phyloP scores from a whole-genome alignment of 2,113 vertebrate genomes.

The Spheniscus mendiculus region DNA sequence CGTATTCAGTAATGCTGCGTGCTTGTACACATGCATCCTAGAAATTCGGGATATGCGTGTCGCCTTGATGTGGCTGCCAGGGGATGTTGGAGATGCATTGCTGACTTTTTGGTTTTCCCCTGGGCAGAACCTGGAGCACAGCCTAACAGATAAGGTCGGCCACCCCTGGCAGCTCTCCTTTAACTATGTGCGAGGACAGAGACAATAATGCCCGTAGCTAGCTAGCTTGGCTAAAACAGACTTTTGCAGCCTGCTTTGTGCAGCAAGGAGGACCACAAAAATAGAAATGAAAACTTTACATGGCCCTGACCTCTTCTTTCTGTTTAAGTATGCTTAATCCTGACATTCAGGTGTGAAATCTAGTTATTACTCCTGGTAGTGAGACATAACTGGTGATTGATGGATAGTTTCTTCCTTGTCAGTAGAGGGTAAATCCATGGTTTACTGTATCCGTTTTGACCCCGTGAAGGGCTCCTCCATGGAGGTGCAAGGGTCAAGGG shows the following conservation, averaged over 20 bases:
- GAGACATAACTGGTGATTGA: not conserved
- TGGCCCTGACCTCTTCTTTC: not conserved
- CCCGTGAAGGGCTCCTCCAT: rapidly evolving
- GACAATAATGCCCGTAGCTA: not conserved
- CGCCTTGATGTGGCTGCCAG: constrained; percentile 27
- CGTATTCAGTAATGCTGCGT: not conserved
- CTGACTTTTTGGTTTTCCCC: constrained; percentile 21
- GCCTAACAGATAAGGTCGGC: constrained; percentile 20
- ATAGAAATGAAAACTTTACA: not conserved
- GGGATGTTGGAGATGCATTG: not conserved
- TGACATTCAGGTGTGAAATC: not conserved
- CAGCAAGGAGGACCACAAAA: not conserved
- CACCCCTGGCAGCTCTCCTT: constrained; percentile 35
- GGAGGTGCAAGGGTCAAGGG: not conserved
- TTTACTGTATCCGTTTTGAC: rapidly evolving
- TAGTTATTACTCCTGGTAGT: not conserved
- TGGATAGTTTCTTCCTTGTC: not conserved
- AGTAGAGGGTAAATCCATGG: not conserved
- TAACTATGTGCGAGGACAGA: not conserved
- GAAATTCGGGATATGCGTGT: not conserved
- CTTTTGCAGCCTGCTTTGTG: not conserved
- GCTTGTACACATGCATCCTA: not conserved
- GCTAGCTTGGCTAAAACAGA: not conserved
- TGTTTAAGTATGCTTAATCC: not conserved
- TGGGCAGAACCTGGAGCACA: constrained; percentile 20